These are phyloP conservation scores for Drosophila bocki DNA, from an alignment of 1,140 invertebrate species.

Conservation along the genomic window DNA sequence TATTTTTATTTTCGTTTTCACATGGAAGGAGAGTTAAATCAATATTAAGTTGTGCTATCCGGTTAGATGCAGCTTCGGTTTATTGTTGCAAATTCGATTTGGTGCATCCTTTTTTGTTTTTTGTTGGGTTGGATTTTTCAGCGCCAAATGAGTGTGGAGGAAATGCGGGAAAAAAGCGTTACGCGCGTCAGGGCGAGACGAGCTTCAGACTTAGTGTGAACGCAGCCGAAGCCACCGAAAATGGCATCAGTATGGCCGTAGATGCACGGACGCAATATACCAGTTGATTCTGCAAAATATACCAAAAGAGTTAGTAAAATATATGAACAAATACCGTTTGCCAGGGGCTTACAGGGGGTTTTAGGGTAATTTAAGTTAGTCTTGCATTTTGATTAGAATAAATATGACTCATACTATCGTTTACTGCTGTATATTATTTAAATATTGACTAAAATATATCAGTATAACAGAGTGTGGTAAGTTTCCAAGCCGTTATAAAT, in stretches of 20 bases:
- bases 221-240: not conserved
- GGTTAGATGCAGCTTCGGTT: constrained; percentile 9
- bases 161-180: constrained; percentile 72
- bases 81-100: constrained; percentile 14
- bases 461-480: not conserved
- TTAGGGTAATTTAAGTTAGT: not conserved
- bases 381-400: not conserved
- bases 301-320: not conserved
- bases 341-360: not conserved
- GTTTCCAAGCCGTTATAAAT: not conserved
- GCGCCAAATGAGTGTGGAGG: constrained; percentile 66
- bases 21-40: constrained; percentile 24
- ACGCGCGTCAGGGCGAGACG: constrained; percentile 56
- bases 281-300: constrained; percentile 10
- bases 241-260: constrained; percentile 1
- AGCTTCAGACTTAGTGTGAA: constrained; percentile 67
- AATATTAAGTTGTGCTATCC: constrained; percentile 9
- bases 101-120: constrained; percentile 15
- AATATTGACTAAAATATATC: not conserved
- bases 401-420: not conserved
- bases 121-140: constrained; percentile 49
- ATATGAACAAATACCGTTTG: not conserved
- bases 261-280: not conserved
- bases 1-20: constrained; percentile 51
- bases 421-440: not conserved